phyloP scores from a whole-genome alignment of 2,797 vertebrate genomes.

The Gymnopithys bicolor region DNA sequence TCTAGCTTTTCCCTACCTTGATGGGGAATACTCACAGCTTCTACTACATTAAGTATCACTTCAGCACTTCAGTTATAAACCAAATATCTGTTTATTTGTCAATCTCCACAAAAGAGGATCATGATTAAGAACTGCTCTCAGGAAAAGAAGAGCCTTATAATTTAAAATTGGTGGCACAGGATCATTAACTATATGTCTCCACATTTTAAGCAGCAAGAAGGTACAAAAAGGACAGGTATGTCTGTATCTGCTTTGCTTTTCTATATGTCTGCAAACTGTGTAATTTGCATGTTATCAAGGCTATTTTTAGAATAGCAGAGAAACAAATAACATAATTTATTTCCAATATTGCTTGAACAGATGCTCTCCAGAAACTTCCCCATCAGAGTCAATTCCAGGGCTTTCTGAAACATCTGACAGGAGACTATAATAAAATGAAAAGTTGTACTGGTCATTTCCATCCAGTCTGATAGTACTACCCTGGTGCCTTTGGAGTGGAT shows the following conservation, averaged over 20 bases:
- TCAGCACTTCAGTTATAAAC: neutral
- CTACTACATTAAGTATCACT: neutral
- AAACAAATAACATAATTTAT: neutral
- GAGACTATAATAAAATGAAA: neutral
- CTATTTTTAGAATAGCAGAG: neutral
- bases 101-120: neutral
- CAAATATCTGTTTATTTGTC: neutral
- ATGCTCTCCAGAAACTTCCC: neutral
- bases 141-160: neutral
- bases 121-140: neutral
- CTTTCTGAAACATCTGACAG: neutral
- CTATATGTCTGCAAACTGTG: neutral
- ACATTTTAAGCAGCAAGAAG: neutral
- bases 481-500: neutral
- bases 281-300: neutral
- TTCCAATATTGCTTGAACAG: neutral
- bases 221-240: neutral
- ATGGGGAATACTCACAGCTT: neutral
- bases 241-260: neutral
- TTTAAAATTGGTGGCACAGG: neutral
- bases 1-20: neutral
- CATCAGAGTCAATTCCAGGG: neutral
- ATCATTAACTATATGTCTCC: neutral
- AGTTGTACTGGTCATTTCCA: neutral
- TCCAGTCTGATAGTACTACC: neutral